Conservation (phyloP, 2,113 vertebrate genomes). For the Anarrhichthys ocellatus region DNA sequence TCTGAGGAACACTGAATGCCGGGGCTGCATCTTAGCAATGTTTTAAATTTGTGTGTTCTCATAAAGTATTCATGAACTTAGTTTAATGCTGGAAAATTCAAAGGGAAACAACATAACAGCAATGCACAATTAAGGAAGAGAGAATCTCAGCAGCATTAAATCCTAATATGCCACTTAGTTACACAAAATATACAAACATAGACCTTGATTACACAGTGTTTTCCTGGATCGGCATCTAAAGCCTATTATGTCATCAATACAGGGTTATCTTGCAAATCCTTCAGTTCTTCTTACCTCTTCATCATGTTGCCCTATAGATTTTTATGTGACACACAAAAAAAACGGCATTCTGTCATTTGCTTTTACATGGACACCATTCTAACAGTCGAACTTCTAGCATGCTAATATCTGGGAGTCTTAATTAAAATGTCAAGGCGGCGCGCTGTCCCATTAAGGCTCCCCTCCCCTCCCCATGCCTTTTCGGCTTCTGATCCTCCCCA, state of each 20-base stretch:
- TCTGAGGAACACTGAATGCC: conserved; percentile 4
- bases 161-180: conserved; percentile 30
- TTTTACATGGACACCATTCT: conserved; percentile 70
- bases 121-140: conserved; percentile 29
- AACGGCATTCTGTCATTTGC: conserved; percentile 68
- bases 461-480: conserved; percentile 70
- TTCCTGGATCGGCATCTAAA: not conserved
- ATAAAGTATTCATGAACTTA: conserved; percentile 54
- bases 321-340: conserved; percentile 43
- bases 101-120: conserved; percentile 29
- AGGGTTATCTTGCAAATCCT: conserved; percentile 4
- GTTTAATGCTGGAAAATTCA: conserved; percentile 38
- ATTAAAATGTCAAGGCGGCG: conserved; percentile 89
- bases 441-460: conserved; percentile 84
- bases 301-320: conserved; percentile 38
- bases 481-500: conserved; percentile 83
- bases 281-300: conserved; percentile 11
- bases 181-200: conserved; percentile 31
- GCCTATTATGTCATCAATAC: not conserved
- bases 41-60: conserved; percentile 44
- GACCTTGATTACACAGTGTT: conserved; percentile 18
- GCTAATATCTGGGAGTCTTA: conserved; percentile 85
- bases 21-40: conserved; percentile 23
- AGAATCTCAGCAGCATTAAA: conserved; percentile 24
- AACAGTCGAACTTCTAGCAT: conserved; percentile 78